Evolutionary conservation across 2,888 invertebrate genomes (phyloP).

Genomic region (Chamaedrilus cognettii): DNA sequence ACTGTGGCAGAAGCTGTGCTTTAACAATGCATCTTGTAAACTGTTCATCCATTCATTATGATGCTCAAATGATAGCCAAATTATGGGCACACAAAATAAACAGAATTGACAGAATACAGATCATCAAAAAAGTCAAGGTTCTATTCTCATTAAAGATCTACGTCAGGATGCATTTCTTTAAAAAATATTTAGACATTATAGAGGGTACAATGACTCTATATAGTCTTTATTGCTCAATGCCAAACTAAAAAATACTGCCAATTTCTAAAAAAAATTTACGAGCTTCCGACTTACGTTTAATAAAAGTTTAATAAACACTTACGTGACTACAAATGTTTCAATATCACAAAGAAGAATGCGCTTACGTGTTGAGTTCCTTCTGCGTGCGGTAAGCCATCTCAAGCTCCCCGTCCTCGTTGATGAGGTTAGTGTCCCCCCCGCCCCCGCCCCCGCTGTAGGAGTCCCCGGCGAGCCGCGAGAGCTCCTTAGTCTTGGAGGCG

Average conservation of each 20-base stretch:
- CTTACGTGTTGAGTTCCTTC: slow-evolving; percentile 83
- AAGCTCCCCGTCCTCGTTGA: slow-evolving; percentile 86
- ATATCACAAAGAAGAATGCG: no score
- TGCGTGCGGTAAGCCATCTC: slow-evolving; percentile 90
- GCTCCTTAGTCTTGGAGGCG: slow-evolving; percentile 37
- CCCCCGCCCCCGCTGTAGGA: slow-evolving; percentile 9
- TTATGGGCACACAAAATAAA: no score
- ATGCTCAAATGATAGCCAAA: no score
- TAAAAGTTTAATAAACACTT: not conserved
- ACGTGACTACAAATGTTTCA: not conserved
- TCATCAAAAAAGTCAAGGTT: no score
- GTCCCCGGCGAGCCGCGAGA: slow-evolving; percentile 34
- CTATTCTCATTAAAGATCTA: no score
- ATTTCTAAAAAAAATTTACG: not conserved
- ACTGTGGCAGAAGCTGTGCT: not conserved
- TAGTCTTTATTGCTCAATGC: no score
- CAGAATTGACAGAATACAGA: no score
- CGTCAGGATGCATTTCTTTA: no score
- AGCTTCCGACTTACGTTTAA: not conserved
- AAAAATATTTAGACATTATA: no score
- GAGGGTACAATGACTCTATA: no score
- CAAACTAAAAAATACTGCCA: not conserved
- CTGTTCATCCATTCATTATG: no score
- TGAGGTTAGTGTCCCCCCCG: slow-evolving; percentile 62
- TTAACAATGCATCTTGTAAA: no score